Evolutionary conservation across 1,140 invertebrate species (phyloP).

Genomic region (Panulirus ornatus): DNA sequence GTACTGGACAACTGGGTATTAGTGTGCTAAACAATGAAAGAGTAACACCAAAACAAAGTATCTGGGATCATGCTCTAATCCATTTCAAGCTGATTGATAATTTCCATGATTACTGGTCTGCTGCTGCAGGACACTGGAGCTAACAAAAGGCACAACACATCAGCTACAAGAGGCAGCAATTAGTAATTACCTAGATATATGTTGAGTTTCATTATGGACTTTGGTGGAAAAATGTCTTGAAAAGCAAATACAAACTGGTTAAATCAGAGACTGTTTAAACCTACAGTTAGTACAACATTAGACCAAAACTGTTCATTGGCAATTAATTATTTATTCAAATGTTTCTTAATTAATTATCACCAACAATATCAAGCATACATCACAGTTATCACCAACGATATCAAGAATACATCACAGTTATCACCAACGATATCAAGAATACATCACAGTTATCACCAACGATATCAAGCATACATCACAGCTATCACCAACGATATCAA

Average conservation of each 20-base stretch:
- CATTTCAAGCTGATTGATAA: neutral
- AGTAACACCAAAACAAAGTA: neutral
- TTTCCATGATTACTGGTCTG: slow-evolving; percentile 1
- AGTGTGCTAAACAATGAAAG: neutral
- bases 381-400: no score
- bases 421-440: no score
- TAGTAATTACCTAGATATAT: slow-evolving; percentile 38
- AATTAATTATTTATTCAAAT: no score
- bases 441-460: no score
- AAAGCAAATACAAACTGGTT: slow-evolving; percentile 13
- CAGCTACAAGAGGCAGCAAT: slow-evolving; percentile 45
- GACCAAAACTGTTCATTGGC: no score
- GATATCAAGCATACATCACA: no score
- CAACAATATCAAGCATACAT: no score
- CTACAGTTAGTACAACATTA: no score
- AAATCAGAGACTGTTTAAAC: no score
- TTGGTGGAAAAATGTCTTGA: neutral
- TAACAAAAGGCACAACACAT: slow-evolving; percentile 46
- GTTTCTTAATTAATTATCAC: no score
- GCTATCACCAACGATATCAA: no score
- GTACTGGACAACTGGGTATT: neutral
- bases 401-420: no score
- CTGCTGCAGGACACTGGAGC: slow-evolving; percentile 18
- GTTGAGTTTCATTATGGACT: neutral
- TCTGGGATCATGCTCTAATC: slow-evolving; percentile 17